Evolutionary conservation across 2,888 invertebrate species (phyloP).

Genomic region (Glaucopsyche alexis): DNA sequence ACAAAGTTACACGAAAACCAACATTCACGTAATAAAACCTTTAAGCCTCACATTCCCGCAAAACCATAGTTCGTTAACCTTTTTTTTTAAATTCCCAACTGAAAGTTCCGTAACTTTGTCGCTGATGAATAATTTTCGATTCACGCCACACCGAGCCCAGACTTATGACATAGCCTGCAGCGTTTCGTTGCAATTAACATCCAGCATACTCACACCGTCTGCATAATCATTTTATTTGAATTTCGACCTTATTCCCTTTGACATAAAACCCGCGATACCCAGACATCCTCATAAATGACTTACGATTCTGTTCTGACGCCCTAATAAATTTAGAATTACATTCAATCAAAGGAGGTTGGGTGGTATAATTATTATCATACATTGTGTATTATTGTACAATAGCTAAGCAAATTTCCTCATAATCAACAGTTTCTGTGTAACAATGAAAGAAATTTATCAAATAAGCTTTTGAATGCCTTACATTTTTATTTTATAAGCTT

Average conservation of each 20-base stretch:
- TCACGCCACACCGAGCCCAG: conserved; percentile 30
- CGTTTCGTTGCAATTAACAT: conserved; percentile 28
- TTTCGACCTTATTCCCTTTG: neutral
- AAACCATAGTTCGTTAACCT: conserved; percentile 24
- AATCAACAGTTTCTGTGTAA: too few relatives aligned
- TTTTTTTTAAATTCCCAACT: conserved; percentile 18
- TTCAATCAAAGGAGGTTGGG: neutral
- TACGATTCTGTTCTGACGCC: neutral
- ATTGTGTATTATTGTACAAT: neutral
- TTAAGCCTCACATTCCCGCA: neutral
- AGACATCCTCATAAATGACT: neutral
- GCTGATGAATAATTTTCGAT: conserved; percentile 32
- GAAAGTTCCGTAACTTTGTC: conserved; percentile 29
- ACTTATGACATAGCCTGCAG: conserved; percentile 30
- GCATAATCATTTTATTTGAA: conserved; percentile 12
- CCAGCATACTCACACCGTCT: conserved; percentile 25
- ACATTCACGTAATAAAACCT: conserved; percentile 12
- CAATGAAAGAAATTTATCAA: too few relatives aligned
- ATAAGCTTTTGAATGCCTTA: too few relatives aligned
- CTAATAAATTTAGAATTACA: conserved; percentile 3
- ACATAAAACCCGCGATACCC: neutral
- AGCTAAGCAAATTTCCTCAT: too few relatives aligned
- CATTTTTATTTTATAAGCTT: too few relatives aligned
- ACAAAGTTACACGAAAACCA: neutral
- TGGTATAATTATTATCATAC: neutral